Percentiles rank a stretch among this genome's conserved stretches.
Conservation (phyloP, 1,140 invertebrate species). For the Aphaenogaster floridana region DNA sequence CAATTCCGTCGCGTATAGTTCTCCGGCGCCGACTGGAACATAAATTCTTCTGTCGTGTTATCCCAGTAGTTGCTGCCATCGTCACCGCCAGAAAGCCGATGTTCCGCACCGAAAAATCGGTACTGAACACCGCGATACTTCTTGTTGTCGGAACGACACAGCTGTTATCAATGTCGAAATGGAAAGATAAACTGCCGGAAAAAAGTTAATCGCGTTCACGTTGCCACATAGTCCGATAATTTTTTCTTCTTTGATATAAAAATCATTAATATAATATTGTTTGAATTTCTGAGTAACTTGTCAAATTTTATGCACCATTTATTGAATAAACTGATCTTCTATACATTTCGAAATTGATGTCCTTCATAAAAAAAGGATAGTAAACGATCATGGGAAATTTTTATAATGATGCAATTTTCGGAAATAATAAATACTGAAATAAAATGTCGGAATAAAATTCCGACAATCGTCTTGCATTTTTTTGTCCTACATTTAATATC, state of each 20-base stretch:
- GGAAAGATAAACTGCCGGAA: not conserved
- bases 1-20: conserved; percentile 59
- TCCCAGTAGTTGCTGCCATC: not conserved
- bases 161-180: not conserved
- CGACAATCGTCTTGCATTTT: not conserved
- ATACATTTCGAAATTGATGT: not conserved
- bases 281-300: not conserved
- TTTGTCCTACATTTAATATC: not conserved
- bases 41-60: conserved; percentile 69
- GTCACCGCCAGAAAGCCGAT: not conserved
- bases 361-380: not conserved
- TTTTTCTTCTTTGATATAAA: too few species aligned
- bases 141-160: not conserved
- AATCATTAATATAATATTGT: not conserved
- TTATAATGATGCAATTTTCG: not conserved
- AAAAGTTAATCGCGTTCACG: not conserved
- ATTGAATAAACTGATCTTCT: not conserved
- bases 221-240: not conserved
- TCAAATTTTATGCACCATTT: not conserved
- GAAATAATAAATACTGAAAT: too few species aligned
- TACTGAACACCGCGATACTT: not conserved
- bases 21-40: conserved; percentile 68
- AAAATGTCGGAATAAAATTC: not conserved
- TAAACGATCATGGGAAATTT: not conserved
- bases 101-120: not conserved